phyloP scores from a whole-genome alignment of 2,797 vertebrate genomes.

The Pristis pectinata region DNA sequence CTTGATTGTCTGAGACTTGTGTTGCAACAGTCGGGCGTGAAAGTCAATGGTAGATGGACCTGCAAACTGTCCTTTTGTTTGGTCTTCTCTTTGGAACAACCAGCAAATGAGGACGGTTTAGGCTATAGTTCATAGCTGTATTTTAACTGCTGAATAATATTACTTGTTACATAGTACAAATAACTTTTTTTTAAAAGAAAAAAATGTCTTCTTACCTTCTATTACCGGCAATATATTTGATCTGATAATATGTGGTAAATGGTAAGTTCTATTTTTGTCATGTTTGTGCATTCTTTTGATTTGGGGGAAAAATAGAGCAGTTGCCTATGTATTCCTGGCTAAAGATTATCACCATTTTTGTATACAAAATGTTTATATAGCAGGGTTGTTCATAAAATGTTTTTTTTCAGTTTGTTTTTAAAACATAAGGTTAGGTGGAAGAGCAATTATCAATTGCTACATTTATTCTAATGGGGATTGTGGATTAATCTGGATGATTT shows the following conservation, averaged over 20 bases:
- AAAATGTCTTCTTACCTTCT: background rate
- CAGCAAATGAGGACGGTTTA: too few relatives aligned
- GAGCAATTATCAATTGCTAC: background rate
- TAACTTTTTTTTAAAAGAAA: background rate
- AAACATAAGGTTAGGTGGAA: background rate
- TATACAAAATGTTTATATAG: background rate
- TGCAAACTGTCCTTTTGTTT: too few relatives aligned
- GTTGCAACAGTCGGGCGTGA: too few relatives aligned
- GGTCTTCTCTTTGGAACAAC: too few relatives aligned
- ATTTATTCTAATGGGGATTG: background rate
- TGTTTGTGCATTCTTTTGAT: background rate
- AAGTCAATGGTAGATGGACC: too few relatives aligned
- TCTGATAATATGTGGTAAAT: background rate
- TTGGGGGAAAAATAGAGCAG: background rate
- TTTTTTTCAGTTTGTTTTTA: background rate
- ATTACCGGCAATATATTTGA: background rate
- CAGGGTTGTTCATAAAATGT: background rate
- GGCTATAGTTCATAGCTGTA: too few relatives aligned
- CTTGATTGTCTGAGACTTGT: too few relatives aligned
- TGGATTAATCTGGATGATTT: background rate
- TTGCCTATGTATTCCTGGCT: background rate
- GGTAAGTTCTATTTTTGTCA: background rate
- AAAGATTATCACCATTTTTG: background rate
- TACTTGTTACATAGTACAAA: background rate
- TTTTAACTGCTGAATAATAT: background rate